Conservation (phyloP, 1,140 invertebrate genomes). For the Sitophilus oryzae region DNA sequence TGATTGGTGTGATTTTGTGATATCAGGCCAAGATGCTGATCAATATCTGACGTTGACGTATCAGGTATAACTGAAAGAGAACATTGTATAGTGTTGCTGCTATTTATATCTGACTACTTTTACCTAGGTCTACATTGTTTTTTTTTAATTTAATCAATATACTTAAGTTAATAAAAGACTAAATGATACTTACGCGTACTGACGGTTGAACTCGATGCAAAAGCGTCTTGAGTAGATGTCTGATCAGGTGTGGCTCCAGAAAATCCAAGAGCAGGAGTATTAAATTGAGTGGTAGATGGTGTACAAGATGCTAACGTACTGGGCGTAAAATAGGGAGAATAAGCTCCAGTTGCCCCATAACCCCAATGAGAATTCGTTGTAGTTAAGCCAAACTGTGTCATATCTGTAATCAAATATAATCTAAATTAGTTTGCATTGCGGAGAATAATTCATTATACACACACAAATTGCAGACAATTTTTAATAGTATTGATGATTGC, state of each 20-base stretch:
- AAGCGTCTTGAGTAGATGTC: conserved; percentile 59
- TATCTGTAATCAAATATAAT: conserved; percentile 51
- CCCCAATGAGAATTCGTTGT: conserved; percentile 77
- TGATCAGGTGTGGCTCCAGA: conserved; percentile 64
- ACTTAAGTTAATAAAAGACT: neutral
- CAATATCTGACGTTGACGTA: conserved; percentile 66
- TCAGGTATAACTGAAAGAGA: conserved; percentile 61
- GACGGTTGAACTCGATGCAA: conserved; percentile 43
- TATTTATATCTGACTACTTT: neutral
- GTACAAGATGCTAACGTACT: conserved; percentile 60
- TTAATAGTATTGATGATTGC: no score
- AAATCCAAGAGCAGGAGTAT: conserved; percentile 60
- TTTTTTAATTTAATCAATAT: neutral
- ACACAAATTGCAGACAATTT: neutral
- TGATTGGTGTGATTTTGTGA: conserved; percentile 46
- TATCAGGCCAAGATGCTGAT: conserved; percentile 69
- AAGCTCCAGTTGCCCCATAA: conserved; percentile 72
- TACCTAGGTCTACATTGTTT: neutral
- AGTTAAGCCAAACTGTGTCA: conserved; percentile 71
- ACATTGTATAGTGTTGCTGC: conserved; percentile 11
- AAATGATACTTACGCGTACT: conserved; percentile 41
- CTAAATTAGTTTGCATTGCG: neutral
- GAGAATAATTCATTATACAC: neutral
- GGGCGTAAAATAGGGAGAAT: conserved; percentile 68
- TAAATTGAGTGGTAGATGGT: conserved; percentile 59